Conservation (phyloP, 1,140 invertebrate genomes). For the Drosophila nasuta region DNA sequence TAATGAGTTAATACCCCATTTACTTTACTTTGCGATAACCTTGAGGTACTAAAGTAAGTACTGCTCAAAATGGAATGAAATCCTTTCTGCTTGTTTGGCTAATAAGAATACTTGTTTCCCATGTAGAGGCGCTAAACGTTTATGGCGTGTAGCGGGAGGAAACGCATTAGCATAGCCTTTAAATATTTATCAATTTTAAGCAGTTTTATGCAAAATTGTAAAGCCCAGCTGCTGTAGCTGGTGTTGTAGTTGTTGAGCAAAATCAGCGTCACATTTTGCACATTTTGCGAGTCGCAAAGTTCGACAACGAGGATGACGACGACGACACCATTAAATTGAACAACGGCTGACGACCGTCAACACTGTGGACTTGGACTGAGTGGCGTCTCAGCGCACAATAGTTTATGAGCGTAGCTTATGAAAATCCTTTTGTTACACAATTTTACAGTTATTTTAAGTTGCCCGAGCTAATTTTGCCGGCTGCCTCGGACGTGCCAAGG, state of each 20-base stretch:
- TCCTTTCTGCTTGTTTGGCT: slow-evolving; percentile 5
- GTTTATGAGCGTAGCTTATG: slow-evolving; percentile 78
- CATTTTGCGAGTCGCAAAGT: slow-evolving; percentile 56
- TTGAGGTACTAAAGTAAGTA: not conserved
- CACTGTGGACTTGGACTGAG: not conserved
- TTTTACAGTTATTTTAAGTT: slow-evolving; percentile 78
- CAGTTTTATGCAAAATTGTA: slow-evolving; percentile 56
- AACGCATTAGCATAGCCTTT: slow-evolving; percentile 56
- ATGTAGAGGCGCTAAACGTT: slow-evolving; percentile 26
- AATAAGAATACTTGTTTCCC: slow-evolving; percentile 12
- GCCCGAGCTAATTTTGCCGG: slow-evolving; percentile 68
- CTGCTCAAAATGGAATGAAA: not conserved
- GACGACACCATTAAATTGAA: slow-evolving; percentile 66
- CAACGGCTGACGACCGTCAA: slow-evolving; percentile 5
- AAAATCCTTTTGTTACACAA: slow-evolving; percentile 82
- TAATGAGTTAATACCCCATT: not conserved
- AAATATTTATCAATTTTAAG: slow-evolving; percentile 66
- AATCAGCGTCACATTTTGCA: slow-evolving; percentile 43
- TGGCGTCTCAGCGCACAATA: slow-evolving; percentile 51
- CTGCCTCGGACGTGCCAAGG: slow-evolving; percentile 67
- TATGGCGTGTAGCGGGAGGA: not conserved
- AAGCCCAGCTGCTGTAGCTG: slow-evolving; percentile 29
- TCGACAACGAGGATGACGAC: slow-evolving; percentile 39
- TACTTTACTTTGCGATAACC: not conserved
- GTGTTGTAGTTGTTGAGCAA: not conserved